Base-by-base conservation (phyloP, 1,140 invertebrate genomes). In the Ceratina japonica region DNA sequence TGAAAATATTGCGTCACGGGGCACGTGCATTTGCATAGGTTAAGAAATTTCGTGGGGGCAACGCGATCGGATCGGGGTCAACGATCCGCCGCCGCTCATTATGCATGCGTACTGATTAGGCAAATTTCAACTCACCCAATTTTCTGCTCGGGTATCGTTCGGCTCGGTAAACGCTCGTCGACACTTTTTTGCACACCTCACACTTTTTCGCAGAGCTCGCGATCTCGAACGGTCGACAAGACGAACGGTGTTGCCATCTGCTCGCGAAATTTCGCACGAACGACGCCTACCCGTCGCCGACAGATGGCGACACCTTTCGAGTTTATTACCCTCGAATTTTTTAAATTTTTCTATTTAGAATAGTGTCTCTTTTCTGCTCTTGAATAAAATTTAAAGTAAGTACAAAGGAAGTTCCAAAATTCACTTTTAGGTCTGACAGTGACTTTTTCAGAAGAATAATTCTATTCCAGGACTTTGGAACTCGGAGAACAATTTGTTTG, bases 231-330 rank as follows among this genome's bases (percentile, higher is more conserved):
- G 16, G 4, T 2, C 59, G 58, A 59, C 31, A 44, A 59, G 0
- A 0, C 49, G 16, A 37, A 51, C 16, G 8, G 59, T 65, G 49
- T 59, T 44, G 79, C 79, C 75, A 77, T 27, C 79, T 71, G 10
- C 0, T 18, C 37, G 3, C 0, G 2, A 24, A 8, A 24, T n/a
- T 16, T 8, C 18, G 4, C 15, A 54, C 3, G 37, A 12, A 2
- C 22, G 24, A 16, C 16, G 62, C 51, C 15, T 10, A 2, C 15
- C 3, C 37, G 0, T 31, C 15, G 56, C 37, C 24, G 27, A 10
- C 18, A 80, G 78, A 58, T 80, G 78, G 73, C 78, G 31, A 13
- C 22, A 62, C 44, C 1, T 13, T 0, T 1, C 7, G 13, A 1
- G n/a, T 16, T 44, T 49, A 15, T 66, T 12, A 18, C 18, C 7